Percentiles rank a stretch among this genome's conserved stretches.
phyloP scores from a whole-genome alignment of 2,888 invertebrate species.

The Nomada ferruginata region DNA sequence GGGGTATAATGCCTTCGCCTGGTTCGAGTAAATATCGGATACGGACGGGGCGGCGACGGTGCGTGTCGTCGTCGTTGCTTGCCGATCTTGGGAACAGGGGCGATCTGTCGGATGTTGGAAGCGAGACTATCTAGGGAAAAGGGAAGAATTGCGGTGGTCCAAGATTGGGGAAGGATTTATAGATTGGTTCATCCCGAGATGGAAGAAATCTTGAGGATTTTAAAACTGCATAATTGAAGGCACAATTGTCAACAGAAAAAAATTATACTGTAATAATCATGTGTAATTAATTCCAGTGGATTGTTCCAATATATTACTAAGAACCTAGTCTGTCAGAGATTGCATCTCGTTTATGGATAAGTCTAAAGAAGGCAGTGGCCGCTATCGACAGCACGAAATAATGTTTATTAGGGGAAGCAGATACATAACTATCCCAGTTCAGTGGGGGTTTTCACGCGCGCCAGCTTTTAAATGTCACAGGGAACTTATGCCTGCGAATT shows the following conservation, averaged over 20 bases:
- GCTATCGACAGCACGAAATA: constrained; percentile 7
- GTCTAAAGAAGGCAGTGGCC: constrained; percentile 28
- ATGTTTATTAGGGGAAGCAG: constrained; percentile 20
- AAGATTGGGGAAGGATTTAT: too few relatives aligned
- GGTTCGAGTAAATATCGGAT: neutral
- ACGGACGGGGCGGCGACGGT: neutral
- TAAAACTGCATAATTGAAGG: too few relatives aligned
- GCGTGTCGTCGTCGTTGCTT: too few relatives aligned
- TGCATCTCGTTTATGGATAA: neutral
- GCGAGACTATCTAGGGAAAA: too few relatives aligned
- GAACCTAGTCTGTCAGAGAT: neutral
- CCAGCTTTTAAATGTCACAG: constrained; percentile 52
- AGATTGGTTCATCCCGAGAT: too few relatives aligned
- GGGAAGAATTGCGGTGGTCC: too few relatives aligned
- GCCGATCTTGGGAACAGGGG: too few relatives aligned
- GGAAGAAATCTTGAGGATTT: too few relatives aligned
- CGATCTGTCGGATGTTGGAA: too few relatives aligned
- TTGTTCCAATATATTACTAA: too few relatives aligned
- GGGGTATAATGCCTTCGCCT: neutral
- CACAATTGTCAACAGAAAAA: neutral
- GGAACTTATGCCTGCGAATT: constrained; percentile 42
- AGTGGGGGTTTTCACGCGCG: constrained; percentile 7
- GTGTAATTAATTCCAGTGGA: too few relatives aligned
- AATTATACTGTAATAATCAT: neutral
- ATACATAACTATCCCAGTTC: constrained; percentile 34